Evolutionary conservation across 2,888 invertebrate genomes (phyloP).

Genomic region (Meiosimyza decipiens): DNA sequence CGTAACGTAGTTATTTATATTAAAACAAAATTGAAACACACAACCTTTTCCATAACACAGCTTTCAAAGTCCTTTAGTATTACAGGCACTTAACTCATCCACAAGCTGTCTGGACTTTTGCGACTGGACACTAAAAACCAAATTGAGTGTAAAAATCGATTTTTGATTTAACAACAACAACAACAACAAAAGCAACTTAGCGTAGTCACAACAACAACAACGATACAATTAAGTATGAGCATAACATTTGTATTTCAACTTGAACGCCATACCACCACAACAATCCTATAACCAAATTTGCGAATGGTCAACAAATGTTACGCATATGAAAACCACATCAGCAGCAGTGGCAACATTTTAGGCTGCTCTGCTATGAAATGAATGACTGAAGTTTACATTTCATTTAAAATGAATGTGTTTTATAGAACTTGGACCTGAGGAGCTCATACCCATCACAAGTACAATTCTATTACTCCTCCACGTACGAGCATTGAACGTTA

Average conservation of each 20-base stretch:
- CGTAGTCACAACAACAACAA: neutral
- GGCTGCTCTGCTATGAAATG: neutral
- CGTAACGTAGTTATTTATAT: too few species aligned
- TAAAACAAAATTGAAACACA: too few species aligned
- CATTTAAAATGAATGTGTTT: conserved; percentile 15
- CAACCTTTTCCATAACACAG: too few species aligned
- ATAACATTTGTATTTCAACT: conserved; percentile 18
- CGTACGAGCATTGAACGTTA: conserved; percentile 12
- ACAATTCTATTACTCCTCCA: conserved; percentile 8
- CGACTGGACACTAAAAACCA: conserved; percentile 4
- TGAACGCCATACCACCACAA: too few species aligned
- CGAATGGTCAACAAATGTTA: conserved; percentile 18
- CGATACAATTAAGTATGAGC: conserved; percentile 26
- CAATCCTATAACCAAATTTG: neutral
- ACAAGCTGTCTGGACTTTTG: neutral
- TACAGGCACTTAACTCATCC: too few species aligned
- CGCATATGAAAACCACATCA: conserved; percentile 18
- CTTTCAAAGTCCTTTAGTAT: too few species aligned
- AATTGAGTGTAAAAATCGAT: conserved; percentile 33
- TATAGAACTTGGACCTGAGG: neutral
- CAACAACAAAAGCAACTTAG: neutral
- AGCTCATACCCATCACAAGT: neutral
- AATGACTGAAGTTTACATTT: conserved; percentile 25
- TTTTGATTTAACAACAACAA: conserved; percentile 9
- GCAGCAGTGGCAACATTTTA: neutral